phyloP scores from a whole-genome alignment of 2,113 vertebrate species.

The Stictonetta naevosa region DNA sequence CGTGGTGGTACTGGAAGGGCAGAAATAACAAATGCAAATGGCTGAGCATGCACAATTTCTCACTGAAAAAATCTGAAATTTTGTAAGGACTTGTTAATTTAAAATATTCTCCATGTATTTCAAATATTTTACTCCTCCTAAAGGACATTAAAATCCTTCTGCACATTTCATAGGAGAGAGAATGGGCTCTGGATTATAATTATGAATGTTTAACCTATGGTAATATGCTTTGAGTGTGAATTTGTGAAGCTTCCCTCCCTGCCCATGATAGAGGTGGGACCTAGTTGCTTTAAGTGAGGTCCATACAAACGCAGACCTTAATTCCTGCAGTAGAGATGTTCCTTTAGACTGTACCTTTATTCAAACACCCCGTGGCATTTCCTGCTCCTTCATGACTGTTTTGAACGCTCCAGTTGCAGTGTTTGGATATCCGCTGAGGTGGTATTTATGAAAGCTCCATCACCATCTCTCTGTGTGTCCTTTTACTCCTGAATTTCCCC shows the following conservation, averaged over 20 bases:
- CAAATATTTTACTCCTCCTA: neutral
- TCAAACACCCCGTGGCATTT: neutral
- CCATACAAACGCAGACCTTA: fast-evolving
- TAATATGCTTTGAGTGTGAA: neutral
- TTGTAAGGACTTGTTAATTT: neutral
- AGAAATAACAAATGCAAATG: neutral
- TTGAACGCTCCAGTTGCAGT: neutral
- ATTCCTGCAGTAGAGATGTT: neutral
- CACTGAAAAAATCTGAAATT: fast-evolving
- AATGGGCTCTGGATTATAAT: neutral
- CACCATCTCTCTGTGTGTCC: neutral
- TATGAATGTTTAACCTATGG: neutral
- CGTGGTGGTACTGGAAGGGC: fast-evolving
- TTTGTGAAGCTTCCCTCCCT: neutral
- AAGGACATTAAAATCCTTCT: neutral
- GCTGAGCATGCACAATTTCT: neutral
- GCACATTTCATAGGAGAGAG: neutral
- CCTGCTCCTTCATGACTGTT: neutral
- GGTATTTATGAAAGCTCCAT: neutral
- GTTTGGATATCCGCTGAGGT: neutral
- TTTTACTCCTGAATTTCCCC: neutral
- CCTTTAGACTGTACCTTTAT: neutral
- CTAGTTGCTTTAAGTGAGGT: neutral
- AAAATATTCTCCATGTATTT: fast-evolving
- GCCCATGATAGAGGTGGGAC: neutral